Evolutionary conservation across 2,888 invertebrate genomes (phyloP).

Genomic region (Himalopsyche tibetana): DNA sequence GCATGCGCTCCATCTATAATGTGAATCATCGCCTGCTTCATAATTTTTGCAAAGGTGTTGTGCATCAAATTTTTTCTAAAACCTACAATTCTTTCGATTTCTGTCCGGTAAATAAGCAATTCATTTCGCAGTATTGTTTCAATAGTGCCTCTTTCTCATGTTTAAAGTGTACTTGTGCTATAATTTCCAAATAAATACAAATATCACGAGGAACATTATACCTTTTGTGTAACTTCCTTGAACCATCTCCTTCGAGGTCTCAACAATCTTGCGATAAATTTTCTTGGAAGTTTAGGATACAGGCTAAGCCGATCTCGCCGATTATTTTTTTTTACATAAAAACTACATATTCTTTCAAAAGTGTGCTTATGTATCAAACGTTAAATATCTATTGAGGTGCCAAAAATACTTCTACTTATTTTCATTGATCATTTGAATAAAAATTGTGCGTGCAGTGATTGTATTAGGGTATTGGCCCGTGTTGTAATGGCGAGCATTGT

Average conservation of each 20-base stretch:
- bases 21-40: conserved; percentile 62
- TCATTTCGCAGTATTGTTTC: background rate
- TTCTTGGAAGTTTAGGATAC: conserved; percentile 56
- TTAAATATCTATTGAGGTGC: conserved; percentile 43
- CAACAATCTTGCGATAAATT: conserved; percentile 53
- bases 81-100: background rate
- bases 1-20: conserved; percentile 60
- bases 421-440: conserved; percentile 61
- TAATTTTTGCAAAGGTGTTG: conserved; percentile 48
- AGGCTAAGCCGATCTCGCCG: conserved; percentile 45
- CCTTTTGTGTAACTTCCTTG: background rate
- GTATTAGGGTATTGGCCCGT: conserved; percentile 60
- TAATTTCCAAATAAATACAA: background rate
- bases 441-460: conserved; percentile 60
- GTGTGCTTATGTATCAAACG: conserved; percentile 43
- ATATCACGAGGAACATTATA: background rate
- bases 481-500: conserved; percentile 64
- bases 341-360: conserved; percentile 38
- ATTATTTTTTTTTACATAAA: conserved; percentile 33
- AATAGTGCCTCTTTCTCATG: background rate
- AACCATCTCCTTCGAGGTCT: conserved; percentile 31
- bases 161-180: background rate
- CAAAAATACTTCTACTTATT: conserved; percentile 51
- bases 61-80: background rate
- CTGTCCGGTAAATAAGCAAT: background rate